These are phyloP conservation scores for Epinephelus awoara DNA, from an alignment of 2,797 vertebrate genomes.

Conservation along the genomic window DNA sequence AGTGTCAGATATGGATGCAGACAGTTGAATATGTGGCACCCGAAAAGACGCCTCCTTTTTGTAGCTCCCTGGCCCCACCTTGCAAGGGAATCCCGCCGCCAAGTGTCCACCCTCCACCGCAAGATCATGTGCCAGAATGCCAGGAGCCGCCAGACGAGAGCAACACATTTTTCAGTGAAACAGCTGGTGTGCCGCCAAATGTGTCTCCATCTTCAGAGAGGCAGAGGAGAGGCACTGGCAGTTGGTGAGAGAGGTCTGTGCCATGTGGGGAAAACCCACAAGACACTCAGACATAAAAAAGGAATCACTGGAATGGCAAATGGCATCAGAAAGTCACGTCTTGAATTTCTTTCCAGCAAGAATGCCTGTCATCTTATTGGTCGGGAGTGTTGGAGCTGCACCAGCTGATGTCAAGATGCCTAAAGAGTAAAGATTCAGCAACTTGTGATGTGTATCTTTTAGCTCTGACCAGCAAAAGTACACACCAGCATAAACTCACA, in stretches of 20 bases:
- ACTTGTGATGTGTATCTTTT: neutral
- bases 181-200: slow-evolving; percentile 73
- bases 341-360: slow-evolving; percentile 33
- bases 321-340: slow-evolving; percentile 41
- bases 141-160: slow-evolving; percentile 45
- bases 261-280: slow-evolving; percentile 58
- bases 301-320: slow-evolving; percentile 69
- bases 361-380: slow-evolving; percentile 38
- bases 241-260: slow-evolving; percentile 61
- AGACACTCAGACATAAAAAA: slow-evolving; percentile 39
- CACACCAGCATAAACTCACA: neutral
- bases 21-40: slow-evolving; percentile 45
- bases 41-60: slow-evolving; percentile 20
- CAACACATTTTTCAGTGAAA: slow-evolving; percentile 58
- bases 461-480: too few species aligned
- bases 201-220: slow-evolving; percentile 60
- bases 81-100: slow-evolving; percentile 69
- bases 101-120: slow-evolving; percentile 44
- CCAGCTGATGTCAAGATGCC: slow-evolving; percentile 22
- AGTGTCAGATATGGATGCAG: slow-evolving; percentile 24
- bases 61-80: slow-evolving; percentile 72
- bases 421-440: slow-evolving; percentile 14
- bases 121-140: slow-evolving; percentile 69
- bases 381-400: slow-evolving; percentile 1
- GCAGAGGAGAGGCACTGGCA: slow-evolving; percentile 55